Evolutionary conservation across 2,113 vertebrate species (phyloP), one percentile per base, ranked within the genome.

Genomic region (Balaeniceps rex): DNA sequence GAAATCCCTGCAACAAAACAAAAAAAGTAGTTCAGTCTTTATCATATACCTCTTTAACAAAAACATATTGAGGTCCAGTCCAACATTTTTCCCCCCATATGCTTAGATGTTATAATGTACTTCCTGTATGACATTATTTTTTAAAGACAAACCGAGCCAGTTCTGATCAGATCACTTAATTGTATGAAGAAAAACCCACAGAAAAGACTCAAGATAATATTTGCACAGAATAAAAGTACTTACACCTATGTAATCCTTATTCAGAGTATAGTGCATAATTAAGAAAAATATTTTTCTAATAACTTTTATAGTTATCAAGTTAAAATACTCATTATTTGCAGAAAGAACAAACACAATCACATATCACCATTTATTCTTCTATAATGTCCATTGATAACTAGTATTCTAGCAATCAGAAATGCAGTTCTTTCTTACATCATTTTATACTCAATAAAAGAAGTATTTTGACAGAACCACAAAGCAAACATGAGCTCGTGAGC

Each of bases 1-100:
- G 98, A 99, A 98, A 98, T 99, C 99, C 98, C 99, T 99, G 98
- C 88, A 98, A 98, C 97, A 97, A 97, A 98, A 97, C 98, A 98
- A 98, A 97, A 98, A 97, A 90, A 97, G 89, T 17, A 77, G 94
- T 98, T 97, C 97, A 97, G 88, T 91, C 92, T 96, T 97, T 94
- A 97, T 94, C 96, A 91, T 91, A 91, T 54, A 80, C 76, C 42
- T 92, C 86, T 61, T 36, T 93, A 93, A 90, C 94, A 63, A 61
- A 65, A 60, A 58, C 38, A 60, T 91, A 91, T 75, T 84, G 44
- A 38, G 58, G 18, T 52, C 14, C 46, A 57, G 31, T 42, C 61
- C 52, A 19, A 68, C 52, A 46, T 65, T 42, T 36, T 31, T 40
- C 63, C 64, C 63, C 64, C 40, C 42, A 36, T 57, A 55, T 31